These are phyloP conservation scores for Trichonephila inaurata DNA, from an alignment of 1,140 invertebrate species.

Conservation along the genomic window DNA sequence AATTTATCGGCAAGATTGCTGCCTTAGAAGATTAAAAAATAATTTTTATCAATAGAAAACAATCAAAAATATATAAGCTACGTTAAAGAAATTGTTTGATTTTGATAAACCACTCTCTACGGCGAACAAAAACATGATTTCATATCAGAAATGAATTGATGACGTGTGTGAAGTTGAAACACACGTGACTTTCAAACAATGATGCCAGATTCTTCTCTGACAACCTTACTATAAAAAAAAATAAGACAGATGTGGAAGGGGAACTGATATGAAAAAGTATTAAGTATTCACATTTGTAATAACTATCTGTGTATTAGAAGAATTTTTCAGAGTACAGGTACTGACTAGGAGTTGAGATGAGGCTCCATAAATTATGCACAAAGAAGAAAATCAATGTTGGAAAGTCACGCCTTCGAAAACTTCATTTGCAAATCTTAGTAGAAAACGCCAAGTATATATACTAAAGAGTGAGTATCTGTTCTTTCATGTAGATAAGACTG, in stretches of 20 bases:
- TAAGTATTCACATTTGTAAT: constrained; percentile 1
- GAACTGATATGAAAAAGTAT: not conserved
- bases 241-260: not conserved
- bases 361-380: constrained; percentile 8
- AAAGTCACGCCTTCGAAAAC: not conserved
- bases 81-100: not conserved
- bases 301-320: not conserved
- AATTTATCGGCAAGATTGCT: too few species aligned
- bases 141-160: constrained; percentile 1
- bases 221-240: not conserved
- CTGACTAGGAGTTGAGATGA: not conserved
- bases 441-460: not conserved
- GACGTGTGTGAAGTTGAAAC: not conserved
- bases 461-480: constrained; percentile 11
- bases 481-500: not conserved
- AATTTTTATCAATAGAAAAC: too few species aligned
- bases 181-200: constrained; percentile 7
- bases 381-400: constrained; percentile 13
- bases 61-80: too few species aligned
- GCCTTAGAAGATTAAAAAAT: too few species aligned
- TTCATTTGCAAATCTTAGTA: constrained; percentile 13
- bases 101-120: not conserved
- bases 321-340: not conserved
- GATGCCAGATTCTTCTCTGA: not conserved
- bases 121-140: not conserved